Conservation (phyloP, 1,140 invertebrate species). For the Bombus pascuorum region DNA sequence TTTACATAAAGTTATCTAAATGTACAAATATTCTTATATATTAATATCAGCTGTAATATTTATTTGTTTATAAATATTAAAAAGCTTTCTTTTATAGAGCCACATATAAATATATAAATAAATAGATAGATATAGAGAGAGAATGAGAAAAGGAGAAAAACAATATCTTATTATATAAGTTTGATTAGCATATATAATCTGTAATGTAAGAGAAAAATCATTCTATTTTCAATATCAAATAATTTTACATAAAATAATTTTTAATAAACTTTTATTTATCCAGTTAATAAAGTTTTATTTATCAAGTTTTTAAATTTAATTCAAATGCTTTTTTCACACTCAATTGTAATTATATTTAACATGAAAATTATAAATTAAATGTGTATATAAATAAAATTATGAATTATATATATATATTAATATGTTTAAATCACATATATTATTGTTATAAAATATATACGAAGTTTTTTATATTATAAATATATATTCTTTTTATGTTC, state of each 20-base stretch:
- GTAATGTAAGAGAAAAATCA: neutral
- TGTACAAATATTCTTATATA: neutral
- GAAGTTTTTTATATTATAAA: neutral
- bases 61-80: neutral
- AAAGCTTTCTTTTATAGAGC: neutral
- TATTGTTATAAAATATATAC: neutral
- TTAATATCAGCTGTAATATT: neutral
- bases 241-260: neutral
- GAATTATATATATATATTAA: neutral
- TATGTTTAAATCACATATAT: neutral
- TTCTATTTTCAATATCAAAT: neutral
- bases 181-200: neutral
- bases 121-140: neutral
- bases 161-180: neutral
- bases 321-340: neutral
- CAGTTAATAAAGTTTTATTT: neutral
- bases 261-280: neutral
- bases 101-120: neutral
- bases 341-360: neutral
- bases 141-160: neutral
- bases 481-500: neutral
- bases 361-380: neutral
- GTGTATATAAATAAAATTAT: neutral
- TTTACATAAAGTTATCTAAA: neutral
- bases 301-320: neutral